A percentile compares a stretch with the other conserved stretches of the same genome.
phyloP scores from a whole-genome alignment of 2,797 vertebrate species.

The Gymnothorax javanicus region DNA sequence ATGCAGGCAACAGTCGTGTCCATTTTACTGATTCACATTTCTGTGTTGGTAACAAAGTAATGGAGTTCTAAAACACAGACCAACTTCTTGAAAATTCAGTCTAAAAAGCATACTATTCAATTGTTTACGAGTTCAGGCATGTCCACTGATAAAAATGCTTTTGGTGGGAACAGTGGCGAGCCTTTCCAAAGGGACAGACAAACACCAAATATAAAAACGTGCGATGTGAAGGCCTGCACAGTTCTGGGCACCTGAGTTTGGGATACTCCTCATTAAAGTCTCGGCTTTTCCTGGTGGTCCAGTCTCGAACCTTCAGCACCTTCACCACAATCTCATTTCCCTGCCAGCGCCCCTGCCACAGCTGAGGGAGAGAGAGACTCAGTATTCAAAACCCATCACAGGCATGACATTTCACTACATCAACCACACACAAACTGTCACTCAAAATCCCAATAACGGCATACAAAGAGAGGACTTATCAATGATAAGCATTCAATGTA shows the following conservation, averaged over 20 bases:
- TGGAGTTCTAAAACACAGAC: background rate
- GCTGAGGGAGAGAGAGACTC: constrained; percentile 57
- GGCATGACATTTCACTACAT: background rate
- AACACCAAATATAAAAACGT: background rate
- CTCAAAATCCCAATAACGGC: background rate
- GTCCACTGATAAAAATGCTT: background rate
- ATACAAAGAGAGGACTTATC: background rate
- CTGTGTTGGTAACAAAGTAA: no score
- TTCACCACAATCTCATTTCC: constrained; percentile 92
- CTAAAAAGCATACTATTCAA: no score
- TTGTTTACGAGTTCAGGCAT: background rate
- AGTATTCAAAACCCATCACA: background rate
- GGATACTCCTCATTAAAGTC: constrained; percentile 98
- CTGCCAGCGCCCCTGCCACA: constrained; percentile 96
- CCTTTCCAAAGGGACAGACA: constrained; percentile 16
- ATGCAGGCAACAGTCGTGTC: no score
- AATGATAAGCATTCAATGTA: background rate
- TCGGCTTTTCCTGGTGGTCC: constrained; percentile 94
- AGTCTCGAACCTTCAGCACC: constrained; percentile 89
- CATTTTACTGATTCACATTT: no score
- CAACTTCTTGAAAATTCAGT: no score
- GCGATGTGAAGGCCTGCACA: background rate
- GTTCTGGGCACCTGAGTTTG: constrained; percentile 80
- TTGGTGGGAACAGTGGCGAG: constrained; percentile 15
- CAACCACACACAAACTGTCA: background rate